These are phyloP conservation scores for Tadarida brasiliensis DNA, from an alignment of 2,797 vertebrate genomes.

Conservation along the genomic window DNA sequence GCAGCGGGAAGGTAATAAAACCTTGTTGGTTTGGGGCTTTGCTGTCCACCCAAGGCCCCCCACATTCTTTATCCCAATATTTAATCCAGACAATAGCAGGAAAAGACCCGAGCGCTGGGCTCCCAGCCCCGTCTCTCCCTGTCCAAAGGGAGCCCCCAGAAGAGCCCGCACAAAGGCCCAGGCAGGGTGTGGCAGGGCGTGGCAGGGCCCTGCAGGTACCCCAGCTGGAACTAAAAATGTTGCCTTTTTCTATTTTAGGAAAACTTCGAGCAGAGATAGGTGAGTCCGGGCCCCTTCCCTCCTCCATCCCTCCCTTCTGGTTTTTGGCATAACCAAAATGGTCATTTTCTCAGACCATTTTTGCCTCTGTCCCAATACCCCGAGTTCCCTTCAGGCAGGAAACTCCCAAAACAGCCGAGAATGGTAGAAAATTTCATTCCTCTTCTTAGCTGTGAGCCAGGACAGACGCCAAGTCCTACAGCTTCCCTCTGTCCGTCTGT, in stretches of 20 bases:
- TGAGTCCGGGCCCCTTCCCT: constrained; percentile 59
- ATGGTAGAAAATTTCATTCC: not conserved
- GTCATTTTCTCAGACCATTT: not conserved
- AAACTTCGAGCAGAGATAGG: constrained; percentile 83
- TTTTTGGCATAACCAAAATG: not conserved
- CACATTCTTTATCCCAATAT: not conserved
- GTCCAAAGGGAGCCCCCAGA: not conserved
- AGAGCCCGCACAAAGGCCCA: not conserved
- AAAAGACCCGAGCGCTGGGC: not conserved
- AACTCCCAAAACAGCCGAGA: not conserved
- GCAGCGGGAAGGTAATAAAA: not conserved
- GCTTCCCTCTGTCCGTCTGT: not conserved
- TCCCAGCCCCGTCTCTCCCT: not conserved
- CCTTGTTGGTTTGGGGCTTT: not conserved
- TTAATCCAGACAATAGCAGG: not conserved
- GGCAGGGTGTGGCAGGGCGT: not conserved
- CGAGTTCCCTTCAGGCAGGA: not conserved
- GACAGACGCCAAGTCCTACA: not conserved
- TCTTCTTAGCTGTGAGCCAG: not conserved
- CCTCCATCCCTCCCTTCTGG: not conserved
- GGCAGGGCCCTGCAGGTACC: not conserved
- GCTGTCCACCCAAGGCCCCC: not conserved
- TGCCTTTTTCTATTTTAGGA: constrained; percentile 76
- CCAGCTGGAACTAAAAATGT: not conserved
- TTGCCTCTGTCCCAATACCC: not conserved